These are phyloP conservation scores for Drosophila paranaensis DNA, from an alignment of 2,888 invertebrate species.

Conservation along the genomic window DNA sequence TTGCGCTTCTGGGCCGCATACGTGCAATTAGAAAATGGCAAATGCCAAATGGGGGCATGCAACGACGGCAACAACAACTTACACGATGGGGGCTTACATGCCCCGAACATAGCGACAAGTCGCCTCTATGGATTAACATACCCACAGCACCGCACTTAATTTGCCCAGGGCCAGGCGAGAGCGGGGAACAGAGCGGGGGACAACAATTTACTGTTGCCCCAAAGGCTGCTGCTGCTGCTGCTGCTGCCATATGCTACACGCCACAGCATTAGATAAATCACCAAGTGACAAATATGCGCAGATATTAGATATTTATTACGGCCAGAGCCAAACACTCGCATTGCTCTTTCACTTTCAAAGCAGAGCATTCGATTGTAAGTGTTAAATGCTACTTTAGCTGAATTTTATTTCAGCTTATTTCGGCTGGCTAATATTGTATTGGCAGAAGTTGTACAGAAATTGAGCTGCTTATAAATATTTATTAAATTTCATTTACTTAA, in stretches of 20 bases:
- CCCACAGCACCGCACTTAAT: constrained; percentile 59
- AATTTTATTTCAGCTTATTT: background rate
- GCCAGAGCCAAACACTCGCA: constrained; percentile 12
- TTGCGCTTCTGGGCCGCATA: constrained; percentile 62
- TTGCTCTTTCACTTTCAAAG: constrained; percentile 35
- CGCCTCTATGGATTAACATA: constrained; percentile 57
- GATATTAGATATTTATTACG: constrained; percentile 41
- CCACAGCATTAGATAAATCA: constrained; percentile 57
- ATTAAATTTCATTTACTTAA: too few relatives aligned
- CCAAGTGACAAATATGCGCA: constrained; percentile 55
- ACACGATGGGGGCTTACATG: constrained; percentile 50
- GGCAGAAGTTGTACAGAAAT: too few relatives aligned
- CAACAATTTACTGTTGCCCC: constrained; percentile 43
- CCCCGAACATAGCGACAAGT: constrained; percentile 23
- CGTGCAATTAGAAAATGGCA: constrained; percentile 70
- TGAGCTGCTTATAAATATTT: too few relatives aligned
- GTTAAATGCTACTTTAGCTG: background rate
- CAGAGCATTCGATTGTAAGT: constrained; percentile 1
- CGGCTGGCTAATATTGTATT: background rate
- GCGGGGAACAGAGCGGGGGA: background rate
- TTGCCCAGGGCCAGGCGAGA: constrained; percentile 46
- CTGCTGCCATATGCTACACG: constrained; percentile 26
- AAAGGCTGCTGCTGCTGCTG: constrained; percentile 23
- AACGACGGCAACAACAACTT: constrained; percentile 35
- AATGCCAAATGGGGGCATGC: constrained; percentile 69